These are phyloP conservation scores for Autographa gamma DNA, from an alignment of 2,888 invertebrate genomes.

Conservation along the genomic window DNA sequence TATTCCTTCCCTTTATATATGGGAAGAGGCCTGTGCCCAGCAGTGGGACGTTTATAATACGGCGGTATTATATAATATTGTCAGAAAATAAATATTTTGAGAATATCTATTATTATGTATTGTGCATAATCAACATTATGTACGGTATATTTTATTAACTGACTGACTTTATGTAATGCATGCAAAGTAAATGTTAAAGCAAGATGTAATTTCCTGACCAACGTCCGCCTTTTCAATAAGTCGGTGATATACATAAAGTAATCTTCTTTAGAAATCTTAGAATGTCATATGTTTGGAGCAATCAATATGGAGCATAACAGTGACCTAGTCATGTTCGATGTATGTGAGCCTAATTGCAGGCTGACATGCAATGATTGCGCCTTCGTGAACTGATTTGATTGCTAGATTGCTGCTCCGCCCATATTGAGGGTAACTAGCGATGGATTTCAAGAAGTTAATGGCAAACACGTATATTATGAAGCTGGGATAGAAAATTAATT, in stretches of 20 bases:
- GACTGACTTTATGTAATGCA: background rate
- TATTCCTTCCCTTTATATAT: no score
- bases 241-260: conserved; percentile 45
- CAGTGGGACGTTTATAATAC: no score
- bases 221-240: conserved; percentile 43
- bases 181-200: conserved; percentile 44
- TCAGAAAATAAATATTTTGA: no score
- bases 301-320: conserved; percentile 46
- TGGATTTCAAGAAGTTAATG: no score
- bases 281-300: conserved; percentile 33
- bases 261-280: conserved; percentile 42
- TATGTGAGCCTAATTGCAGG: conserved; percentile 66
- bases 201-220: conserved; percentile 60
- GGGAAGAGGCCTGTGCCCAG: no score
- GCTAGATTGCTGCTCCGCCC: conserved; percentile 58
- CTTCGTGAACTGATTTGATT: conserved; percentile 76
- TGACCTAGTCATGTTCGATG: conserved; percentile 49
- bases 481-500: no score
- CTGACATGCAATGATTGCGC: conserved; percentile 74
- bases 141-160: no score
- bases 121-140: no score
- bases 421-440: conserved; percentile 54
- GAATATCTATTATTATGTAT: no score
- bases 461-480: no score
- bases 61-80: no score